Conservation (phyloP, 2,888 invertebrate species). For the Leptothorax acervorum region DNA sequence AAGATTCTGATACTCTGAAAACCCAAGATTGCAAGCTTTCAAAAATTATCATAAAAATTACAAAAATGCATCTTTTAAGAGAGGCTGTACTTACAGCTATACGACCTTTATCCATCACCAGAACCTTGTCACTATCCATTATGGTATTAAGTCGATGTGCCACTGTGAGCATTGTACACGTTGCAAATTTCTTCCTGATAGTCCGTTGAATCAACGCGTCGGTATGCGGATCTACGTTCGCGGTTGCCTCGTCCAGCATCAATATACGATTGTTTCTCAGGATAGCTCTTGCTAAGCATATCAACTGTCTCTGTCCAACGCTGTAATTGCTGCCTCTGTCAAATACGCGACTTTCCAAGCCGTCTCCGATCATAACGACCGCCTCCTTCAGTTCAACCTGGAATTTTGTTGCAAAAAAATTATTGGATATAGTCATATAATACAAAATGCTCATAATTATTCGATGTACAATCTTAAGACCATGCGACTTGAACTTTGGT, state of each 20-base stretch:
- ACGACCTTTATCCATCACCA: slow-evolving; percentile 87
- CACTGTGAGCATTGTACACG: slow-evolving; percentile 88
- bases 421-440: background rate
- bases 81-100: slow-evolving; percentile 80
- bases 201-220: slow-evolving; percentile 87
- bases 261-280: slow-evolving; percentile 91
- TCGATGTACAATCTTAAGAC: background rate
- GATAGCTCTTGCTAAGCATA: slow-evolving; percentile 93
- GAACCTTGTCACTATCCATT: slow-evolving; percentile 88
- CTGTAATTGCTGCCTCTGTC: slow-evolving; percentile 95
- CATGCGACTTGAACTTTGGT: background rate
- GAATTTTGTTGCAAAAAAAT: background rate
- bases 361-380: slow-evolving; percentile 87
- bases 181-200: slow-evolving; percentile 86
- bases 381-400: slow-evolving; percentile 92
- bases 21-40: background rate
- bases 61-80: background rate
- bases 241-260: slow-evolving; percentile 93
- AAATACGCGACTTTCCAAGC: slow-evolving; percentile 90
- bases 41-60: background rate
- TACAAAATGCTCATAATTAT: background rate
- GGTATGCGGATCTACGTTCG: slow-evolving; percentile 94
- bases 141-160: slow-evolving; percentile 89
- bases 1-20: background rate
- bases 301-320: slow-evolving; percentile 95